phyloP scores from a whole-genome alignment of 2,888 invertebrate genomes.

The Eutolmus rufibarbis region DNA sequence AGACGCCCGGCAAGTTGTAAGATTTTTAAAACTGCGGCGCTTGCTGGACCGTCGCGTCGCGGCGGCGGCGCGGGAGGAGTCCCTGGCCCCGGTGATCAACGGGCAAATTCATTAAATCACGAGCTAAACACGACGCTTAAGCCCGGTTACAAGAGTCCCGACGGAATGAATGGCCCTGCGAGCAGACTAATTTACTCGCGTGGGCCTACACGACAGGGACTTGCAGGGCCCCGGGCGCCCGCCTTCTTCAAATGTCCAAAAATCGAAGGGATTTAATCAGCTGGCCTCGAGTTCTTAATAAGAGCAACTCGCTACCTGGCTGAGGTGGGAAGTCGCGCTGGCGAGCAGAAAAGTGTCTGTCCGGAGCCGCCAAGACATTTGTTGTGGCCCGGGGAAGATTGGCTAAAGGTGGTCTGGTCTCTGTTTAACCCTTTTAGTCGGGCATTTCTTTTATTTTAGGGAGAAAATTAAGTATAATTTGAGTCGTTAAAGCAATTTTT shows the following conservation, averaged over 20 bases:
- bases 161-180: conserved; percentile 11
- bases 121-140: conserved; percentile 29
- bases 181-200: conserved; percentile 28
- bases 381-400: neutral
- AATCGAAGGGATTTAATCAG: conserved; percentile 23
- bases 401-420: neutral
- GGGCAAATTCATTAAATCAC: conserved; percentile 27
- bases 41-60: neutral
- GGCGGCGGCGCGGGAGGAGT: neutral
- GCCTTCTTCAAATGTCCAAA: neutral
- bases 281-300: neutral
- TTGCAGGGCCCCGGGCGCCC: neutral
- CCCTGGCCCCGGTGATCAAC: neutral
- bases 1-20: conserved; percentile 3
- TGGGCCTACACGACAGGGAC: conserved; percentile 5
- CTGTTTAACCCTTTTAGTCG: neutral
- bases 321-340: neutral
- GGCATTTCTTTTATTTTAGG: neutral
- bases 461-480: no score
- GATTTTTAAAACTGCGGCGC: neutral
- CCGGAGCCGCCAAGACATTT: neutral
- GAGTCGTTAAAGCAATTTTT: neutral
- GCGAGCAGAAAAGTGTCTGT: neutral
- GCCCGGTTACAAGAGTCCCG: neutral
- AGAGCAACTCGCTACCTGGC: neutral